Percentiles rank a stretch among this genome's conserved stretches.
Evolutionary conservation across 1,140 invertebrate species (phyloP).

Genomic region (Drosophila nigrodunni): DNA sequence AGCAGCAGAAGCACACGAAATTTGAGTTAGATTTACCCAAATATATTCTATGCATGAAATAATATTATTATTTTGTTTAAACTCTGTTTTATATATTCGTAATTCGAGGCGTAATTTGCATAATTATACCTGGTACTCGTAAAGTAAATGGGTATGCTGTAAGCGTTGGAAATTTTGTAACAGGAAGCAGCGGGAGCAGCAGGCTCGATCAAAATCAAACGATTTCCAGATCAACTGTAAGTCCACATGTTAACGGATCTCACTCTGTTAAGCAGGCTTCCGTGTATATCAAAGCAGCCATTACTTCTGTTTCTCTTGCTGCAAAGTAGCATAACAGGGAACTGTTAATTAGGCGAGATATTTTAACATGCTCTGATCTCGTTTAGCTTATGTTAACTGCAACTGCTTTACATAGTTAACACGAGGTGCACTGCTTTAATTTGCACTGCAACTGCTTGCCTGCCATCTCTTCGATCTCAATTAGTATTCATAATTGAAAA

Average conservation of each 20-base stretch:
- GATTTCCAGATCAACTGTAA: too few relatives aligned
- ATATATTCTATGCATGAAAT: slow-evolving; percentile 8
- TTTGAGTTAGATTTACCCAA: slow-evolving; percentile 6
- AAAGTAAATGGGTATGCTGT: neutral
- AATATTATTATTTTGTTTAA: neutral
- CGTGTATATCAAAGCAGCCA: too few relatives aligned
- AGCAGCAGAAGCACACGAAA: slow-evolving; percentile 8
- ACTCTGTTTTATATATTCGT: neutral
- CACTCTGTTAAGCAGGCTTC: too few relatives aligned
- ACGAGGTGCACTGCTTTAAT: neutral
- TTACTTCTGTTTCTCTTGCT: too few relatives aligned
- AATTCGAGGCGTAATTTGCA: neutral
- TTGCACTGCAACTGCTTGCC: neutral
- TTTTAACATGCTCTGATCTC: neutral
- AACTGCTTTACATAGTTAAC: neutral
- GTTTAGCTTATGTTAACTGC: neutral
- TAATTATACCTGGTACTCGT: too few relatives aligned
- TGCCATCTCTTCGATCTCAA: neutral
- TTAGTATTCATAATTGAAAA: slow-evolving; percentile 13
- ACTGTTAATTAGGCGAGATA: neutral
- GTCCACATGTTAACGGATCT: too few relatives aligned
- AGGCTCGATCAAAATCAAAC: too few relatives aligned
- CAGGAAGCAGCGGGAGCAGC: too few relatives aligned
- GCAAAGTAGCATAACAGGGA: neutral
- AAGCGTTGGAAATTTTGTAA: neutral